A percentile compares a stretch with the other conserved stretches of the same genome.
Evolutionary conservation across 1,140 invertebrate genomes (phyloP).

Genomic region (Heliconius himera): DNA sequence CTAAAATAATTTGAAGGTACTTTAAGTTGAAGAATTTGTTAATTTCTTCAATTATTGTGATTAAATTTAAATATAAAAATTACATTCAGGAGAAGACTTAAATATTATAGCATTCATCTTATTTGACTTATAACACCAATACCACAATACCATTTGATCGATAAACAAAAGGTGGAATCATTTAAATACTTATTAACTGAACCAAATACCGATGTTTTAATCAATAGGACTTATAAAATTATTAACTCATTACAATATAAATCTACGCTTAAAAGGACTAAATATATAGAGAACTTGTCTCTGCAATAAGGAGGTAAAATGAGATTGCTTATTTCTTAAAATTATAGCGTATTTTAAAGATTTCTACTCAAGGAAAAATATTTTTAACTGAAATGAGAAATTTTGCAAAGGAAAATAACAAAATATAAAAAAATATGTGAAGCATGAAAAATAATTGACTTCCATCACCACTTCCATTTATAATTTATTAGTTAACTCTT

Average conservation of each 20-base stretch:
- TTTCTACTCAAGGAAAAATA: neutral
- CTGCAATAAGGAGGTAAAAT: neutral
- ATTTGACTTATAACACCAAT: too few species aligned
- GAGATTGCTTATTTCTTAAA: neutral
- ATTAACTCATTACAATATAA: neutral
- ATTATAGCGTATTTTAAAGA: neutral
- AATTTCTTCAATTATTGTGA: too few species aligned
- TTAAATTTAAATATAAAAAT: too few species aligned
- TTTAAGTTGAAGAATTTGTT: too few species aligned
- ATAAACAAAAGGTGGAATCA: too few species aligned
- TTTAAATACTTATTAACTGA: neutral
- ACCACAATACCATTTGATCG: too few species aligned
- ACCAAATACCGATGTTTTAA: neutral
- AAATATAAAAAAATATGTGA: neutral
- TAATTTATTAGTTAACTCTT: neutral
- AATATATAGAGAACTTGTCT: neutral
- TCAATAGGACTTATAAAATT: neutral
- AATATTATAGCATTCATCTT: too few species aligned
- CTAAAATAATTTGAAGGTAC: too few species aligned
- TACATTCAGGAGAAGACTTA: too few species aligned
- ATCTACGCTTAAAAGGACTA: neutral
- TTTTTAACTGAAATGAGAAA: neutral
- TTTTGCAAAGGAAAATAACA: neutral
- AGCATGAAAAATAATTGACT: conserved; percentile 5
- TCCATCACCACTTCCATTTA: neutral